Percentiles rank a stretch among this genome's conserved stretches.
Evolutionary conservation across 2,888 invertebrate species (phyloP).

Genomic region (Alcis repandata): DNA sequence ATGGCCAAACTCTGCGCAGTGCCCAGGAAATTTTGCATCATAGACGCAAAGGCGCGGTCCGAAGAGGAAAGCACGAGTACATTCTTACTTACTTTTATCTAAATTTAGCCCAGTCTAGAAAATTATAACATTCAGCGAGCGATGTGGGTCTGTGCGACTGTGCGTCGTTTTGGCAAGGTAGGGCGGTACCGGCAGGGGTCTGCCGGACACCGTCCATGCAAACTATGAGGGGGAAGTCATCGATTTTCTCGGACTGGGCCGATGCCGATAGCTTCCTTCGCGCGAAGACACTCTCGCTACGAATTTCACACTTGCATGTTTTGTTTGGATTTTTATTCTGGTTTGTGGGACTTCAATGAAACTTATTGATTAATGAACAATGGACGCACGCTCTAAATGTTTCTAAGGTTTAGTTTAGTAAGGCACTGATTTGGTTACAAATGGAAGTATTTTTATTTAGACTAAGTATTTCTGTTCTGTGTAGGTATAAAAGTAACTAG

Average conservation of each 20-base stretch:
- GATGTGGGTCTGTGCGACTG: slow-evolving; percentile 18
- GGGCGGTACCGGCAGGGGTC: slow-evolving; percentile 40
- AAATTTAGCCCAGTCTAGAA: slow-evolving; percentile 19
- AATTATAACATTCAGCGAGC: slow-evolving; percentile 21
- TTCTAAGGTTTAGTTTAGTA: not conserved
- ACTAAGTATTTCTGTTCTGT: too few species aligned
- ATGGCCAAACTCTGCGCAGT: slow-evolving; percentile 67
- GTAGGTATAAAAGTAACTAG: too few species aligned
- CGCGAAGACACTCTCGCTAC: slow-evolving; percentile 66
- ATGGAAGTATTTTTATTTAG: too few species aligned
- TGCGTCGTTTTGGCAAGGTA: slow-evolving; percentile 42
- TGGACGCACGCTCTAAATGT: not conserved
- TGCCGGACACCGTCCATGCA: slow-evolving; percentile 77
- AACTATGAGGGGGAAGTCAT: slow-evolving; percentile 83
- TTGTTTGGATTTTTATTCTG: slow-evolving; percentile 42
- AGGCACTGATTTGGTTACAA: too few species aligned
- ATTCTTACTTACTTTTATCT: slow-evolving; percentile 52
- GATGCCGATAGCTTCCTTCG: slow-evolving; percentile 80
- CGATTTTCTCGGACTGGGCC: slow-evolving; percentile 84
- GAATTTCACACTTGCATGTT: slow-evolving; percentile 61
- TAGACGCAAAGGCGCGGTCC: slow-evolving; percentile 60
- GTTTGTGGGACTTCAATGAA: slow-evolving; percentile 1
- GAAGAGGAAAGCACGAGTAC: slow-evolving; percentile 47
- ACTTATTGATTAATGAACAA: too few species aligned
- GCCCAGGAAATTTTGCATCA: slow-evolving; percentile 76